Base-by-base conservation (phyloP, 2,113 vertebrate genomes). In the Myrmecophaga tridactyla region DNA sequence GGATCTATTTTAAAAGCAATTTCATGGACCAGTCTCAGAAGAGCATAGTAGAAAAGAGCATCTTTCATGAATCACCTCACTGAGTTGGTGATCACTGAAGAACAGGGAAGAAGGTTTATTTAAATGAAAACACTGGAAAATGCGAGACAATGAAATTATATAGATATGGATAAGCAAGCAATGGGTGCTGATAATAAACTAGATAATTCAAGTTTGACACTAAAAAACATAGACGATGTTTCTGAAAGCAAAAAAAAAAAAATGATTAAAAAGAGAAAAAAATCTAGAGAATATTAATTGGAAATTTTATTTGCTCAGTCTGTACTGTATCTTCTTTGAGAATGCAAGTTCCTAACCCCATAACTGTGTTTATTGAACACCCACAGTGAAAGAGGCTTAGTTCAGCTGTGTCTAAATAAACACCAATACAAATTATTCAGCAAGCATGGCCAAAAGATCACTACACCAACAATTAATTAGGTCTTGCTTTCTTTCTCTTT, bases 61-160 rank as follows among this genome's bases (percentile, higher is more conserved):
- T 60, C 76, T 80, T 63, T 51, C 60, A 15, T 31, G 58, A 82
- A 48, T 48, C 65, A 62, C n/a, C 62, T 93, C 62, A 36, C 77
- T 77, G 36, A 53, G 27, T 17, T 60, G 65, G 85, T 62, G 72
- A 90, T 86, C 86, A 77, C 25, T 51, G 77, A 95, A 90, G 70
- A 86, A 87, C 8, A 60, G 29, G 17, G 69, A 63, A 92, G 8
- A 91, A 84, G 20, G 10, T 93, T 83, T 89, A 46, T 81, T 65
- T 80, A 93, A 75, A 89, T 87, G 12, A 96, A 96, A 94, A 92
- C 46, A 34, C 29, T 92, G 81, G 75, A 46, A 93, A 93, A 92
- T 58, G 72, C 93, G 36, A 94, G 92, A 53, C 56, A 92, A 25
- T 29, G 53, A 69, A 87, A 51, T 70, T 29, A 41, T 43, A 67